A percentile compares a stretch with the other conserved stretches of the same genome.
Evolutionary conservation across 2,113 vertebrate species (phyloP).

Genomic region (Sceloporus tristichus): DNA sequence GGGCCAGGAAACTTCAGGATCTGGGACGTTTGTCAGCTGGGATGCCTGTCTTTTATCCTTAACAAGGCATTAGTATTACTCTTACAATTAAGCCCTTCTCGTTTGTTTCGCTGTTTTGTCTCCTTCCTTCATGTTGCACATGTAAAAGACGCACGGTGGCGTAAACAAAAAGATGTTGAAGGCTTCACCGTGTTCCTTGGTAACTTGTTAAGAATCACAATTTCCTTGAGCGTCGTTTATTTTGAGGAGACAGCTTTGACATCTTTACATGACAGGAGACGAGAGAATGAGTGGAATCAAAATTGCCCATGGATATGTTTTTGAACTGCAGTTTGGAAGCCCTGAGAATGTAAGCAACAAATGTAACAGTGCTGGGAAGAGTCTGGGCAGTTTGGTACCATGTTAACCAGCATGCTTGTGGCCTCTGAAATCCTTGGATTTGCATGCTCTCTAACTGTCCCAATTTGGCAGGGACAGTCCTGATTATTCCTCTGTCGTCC

Average conservation of each 20-base stretch:
- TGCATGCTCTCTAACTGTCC: too few relatives aligned
- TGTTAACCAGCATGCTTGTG: too few relatives aligned
- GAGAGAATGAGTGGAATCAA: conserved; percentile 22
- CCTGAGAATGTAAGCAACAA: background rate
- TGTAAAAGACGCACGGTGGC: background rate
- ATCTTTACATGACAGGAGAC: conserved; percentile 25
- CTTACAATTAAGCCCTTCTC: background rate
- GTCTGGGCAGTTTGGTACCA: too few relatives aligned
- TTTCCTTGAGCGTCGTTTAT: conserved; percentile 21
- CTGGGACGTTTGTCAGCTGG: too few relatives aligned
- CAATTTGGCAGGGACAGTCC: too few relatives aligned
- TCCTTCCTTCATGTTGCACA: background rate
- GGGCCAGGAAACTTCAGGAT: too few relatives aligned
- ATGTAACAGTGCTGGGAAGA: background rate
- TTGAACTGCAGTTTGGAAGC: background rate
- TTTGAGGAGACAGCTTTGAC: conserved; percentile 29
- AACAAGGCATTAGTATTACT: too few relatives aligned
- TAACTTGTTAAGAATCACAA: conserved; percentile 25
- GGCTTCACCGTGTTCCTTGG: background rate
- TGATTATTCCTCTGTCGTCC: too few relatives aligned
- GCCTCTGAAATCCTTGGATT: too few relatives aligned
- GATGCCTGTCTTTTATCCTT: too few relatives aligned
- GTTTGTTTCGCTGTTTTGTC: background rate
- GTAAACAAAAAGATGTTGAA: conserved; percentile 1
- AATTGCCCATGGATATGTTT: conserved; percentile 22